These are phyloP conservation scores for Calcarius ornatus DNA, from an alignment of 2,113 vertebrate genomes.

Conservation along the genomic window DNA sequence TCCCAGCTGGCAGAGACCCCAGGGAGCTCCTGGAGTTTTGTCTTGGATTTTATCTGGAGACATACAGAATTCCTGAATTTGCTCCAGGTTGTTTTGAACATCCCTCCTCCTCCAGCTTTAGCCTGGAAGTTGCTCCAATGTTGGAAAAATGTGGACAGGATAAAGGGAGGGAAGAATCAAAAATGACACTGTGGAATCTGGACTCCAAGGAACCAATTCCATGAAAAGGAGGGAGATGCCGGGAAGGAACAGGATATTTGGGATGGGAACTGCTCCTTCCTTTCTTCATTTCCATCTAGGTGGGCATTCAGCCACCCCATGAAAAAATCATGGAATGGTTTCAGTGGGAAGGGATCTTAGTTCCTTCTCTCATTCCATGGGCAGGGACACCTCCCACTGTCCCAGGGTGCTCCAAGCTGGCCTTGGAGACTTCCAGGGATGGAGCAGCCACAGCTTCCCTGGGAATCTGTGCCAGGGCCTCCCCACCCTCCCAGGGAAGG, in stretches of 20 bases:
- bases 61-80: neutral
- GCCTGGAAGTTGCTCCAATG: accelerated
- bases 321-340: neutral
- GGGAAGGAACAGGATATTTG: neutral
- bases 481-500: too few species aligned
- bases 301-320: neutral
- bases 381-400: neutral
- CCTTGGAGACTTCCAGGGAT: neutral
- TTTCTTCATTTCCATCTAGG: neutral
- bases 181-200: neutral
- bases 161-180: neutral
- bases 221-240: neutral
- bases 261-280: neutral
- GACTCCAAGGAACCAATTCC: neutral
- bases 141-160: accelerated
- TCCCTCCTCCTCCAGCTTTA: neutral
- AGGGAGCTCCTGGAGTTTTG: neutral
- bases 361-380: neutral
- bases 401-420: neutral
- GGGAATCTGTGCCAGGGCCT: neutral
- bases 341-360: neutral
- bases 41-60: neutral
- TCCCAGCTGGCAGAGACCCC: neutral
- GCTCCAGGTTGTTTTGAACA: neutral
- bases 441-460: neutral